phyloP scores from a whole-genome alignment of 2,797 vertebrate genomes.

The Sandelia bainsii region DNA sequence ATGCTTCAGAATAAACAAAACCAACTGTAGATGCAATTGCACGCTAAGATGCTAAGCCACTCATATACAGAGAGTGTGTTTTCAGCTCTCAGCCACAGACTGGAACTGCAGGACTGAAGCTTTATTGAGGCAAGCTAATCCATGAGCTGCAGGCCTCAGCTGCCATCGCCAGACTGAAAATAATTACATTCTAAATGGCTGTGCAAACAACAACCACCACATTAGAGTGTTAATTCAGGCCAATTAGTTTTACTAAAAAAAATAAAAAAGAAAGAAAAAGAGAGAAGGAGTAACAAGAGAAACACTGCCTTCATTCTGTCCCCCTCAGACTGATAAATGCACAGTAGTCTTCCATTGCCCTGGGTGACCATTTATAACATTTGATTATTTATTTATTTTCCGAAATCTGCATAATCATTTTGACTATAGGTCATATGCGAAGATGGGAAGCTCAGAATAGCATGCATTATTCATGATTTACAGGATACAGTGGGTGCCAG shows the following conservation, averaged over 20 bases:
- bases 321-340: constrained; percentile 77
- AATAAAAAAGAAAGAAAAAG: constrained; percentile 16
- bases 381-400: constrained; percentile 82
- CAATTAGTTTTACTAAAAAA: constrained; percentile 70
- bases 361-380: constrained; percentile 81
- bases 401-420: constrained; percentile 82
- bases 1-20: constrained; percentile 37
- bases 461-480: constrained; percentile 81
- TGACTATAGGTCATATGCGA: constrained; percentile 83
- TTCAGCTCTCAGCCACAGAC: constrained; percentile 21
- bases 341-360: constrained; percentile 63
- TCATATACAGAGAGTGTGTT: constrained; percentile 13
- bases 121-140: constrained; percentile 71
- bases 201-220: constrained; percentile 75
- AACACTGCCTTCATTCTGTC: constrained; percentile 63
- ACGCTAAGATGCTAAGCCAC: constrained; percentile 23
- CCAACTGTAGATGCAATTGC: constrained; percentile 34
- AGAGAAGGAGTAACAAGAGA: constrained; percentile 54
- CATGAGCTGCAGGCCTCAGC: constrained; percentile 68
- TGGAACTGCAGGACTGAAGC: constrained; percentile 53
- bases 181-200: constrained; percentile 86
- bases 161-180: constrained; percentile 71
- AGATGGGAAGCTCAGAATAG: constrained; percentile 60
- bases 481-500: constrained; percentile 72
- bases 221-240: constrained; percentile 80